Evolutionary conservation across 2,888 invertebrate species (phyloP).

Genomic region (Troilus luridus): DNA sequence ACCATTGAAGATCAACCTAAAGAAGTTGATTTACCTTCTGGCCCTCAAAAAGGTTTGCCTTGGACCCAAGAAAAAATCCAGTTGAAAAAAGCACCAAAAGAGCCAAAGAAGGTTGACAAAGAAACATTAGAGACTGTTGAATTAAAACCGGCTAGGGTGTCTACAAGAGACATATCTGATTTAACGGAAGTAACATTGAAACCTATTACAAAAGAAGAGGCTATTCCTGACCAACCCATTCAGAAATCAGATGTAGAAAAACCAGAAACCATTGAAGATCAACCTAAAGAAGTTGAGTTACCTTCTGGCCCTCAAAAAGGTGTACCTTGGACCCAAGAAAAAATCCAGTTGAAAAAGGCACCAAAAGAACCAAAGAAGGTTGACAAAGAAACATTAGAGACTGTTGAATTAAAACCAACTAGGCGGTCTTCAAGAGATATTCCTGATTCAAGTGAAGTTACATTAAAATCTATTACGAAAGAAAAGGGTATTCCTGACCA

Average conservation of each 20-base stretch:
- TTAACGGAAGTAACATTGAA: slow-evolving; percentile 1
- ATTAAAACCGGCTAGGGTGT: slow-evolving; percentile 62
- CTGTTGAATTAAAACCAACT: no score
- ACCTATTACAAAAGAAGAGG: slow-evolving; percentile 20
- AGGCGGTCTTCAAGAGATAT: no score
- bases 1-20: not conserved
- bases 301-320: not conserved
- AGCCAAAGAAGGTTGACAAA: slow-evolving; percentile 58
- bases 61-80: slow-evolving; percentile 63
- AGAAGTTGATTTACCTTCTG: not conserved
- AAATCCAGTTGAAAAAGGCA: not conserved
- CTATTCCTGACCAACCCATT: not conserved
- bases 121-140: slow-evolving; percentile 66
- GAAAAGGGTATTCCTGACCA: no score
- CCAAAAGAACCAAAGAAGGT: no score
- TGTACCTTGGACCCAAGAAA: slow-evolving; percentile 62
- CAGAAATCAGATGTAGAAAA: not conserved
- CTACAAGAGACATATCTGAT: slow-evolving; percentile 48
- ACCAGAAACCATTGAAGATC: not conserved
- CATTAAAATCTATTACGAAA: no score
- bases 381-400: no score
- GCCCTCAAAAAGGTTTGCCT: not conserved
- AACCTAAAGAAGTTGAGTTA: not conserved
- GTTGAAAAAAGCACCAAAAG: slow-evolving; percentile 67
- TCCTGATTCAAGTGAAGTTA: no score